These are phyloP conservation scores for Genyomyrus donnyi DNA, from an alignment of 2,113 vertebrate species.

Conservation along the genomic window DNA sequence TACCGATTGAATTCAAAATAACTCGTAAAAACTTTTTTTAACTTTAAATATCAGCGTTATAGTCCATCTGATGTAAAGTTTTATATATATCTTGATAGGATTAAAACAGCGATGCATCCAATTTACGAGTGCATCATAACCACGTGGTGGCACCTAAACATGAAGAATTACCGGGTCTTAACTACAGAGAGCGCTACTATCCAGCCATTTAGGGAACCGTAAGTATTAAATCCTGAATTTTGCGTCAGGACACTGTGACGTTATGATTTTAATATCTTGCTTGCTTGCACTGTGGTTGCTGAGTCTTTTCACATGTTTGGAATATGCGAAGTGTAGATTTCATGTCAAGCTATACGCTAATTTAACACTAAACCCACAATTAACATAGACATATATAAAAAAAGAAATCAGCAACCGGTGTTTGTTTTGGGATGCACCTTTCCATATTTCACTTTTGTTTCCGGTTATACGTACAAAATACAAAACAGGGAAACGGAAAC, in stretches of 20 bases:
- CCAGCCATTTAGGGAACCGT: not conserved
- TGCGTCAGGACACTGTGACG: not conserved
- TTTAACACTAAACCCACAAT: not conserved
- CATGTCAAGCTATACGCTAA: not conserved
- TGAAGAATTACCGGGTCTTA: not conserved
- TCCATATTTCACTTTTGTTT: not conserved
- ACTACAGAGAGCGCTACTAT: not conserved
- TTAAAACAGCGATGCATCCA: not conserved
- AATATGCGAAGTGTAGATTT: not conserved
- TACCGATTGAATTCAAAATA: not conserved
- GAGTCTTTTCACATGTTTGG: not conserved
- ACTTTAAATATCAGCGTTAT: not conserved
- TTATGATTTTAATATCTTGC: not conserved
- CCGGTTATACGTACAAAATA: not conserved
- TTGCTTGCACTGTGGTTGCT: not conserved
- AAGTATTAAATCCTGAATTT: not conserved
- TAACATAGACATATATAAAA: not conserved
- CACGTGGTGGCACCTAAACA: not conserved
- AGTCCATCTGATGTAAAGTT: not conserved
- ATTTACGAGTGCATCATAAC: not conserved
- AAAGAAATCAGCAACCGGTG: not conserved
- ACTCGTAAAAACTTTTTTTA: not conserved
- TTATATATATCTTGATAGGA: not conserved
- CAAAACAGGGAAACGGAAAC: not conserved
- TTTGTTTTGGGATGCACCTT: not conserved